These are phyloP conservation scores for Uloborus plumipes DNA, from an alignment of 2,888 invertebrate genomes.

Conservation along the genomic window DNA sequence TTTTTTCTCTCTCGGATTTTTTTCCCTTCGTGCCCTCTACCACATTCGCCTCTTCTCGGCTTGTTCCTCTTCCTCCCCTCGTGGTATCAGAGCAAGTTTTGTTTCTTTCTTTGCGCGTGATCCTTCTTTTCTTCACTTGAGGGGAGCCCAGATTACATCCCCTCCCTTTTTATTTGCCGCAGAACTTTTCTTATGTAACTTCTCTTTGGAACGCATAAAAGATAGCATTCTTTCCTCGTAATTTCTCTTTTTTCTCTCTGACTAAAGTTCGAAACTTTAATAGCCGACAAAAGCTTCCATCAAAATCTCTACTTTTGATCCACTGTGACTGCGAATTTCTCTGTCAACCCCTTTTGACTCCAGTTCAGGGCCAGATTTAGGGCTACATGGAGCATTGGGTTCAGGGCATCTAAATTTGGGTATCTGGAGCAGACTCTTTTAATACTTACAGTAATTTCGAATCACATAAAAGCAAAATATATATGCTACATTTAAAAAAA, in stretches of 20 bases:
- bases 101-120: constrained; percentile 27
- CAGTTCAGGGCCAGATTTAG: neutral
- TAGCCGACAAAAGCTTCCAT: no score
- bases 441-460: no score
- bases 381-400: neutral
- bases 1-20: constrained; percentile 5
- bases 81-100: constrained; percentile 43
- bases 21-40: constrained; percentile 1
- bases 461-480: no score
- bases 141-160: constrained; percentile 9
- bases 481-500: no score
- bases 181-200: constrained; percentile 46
- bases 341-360: neutral
- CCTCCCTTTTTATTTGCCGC: constrained; percentile 27
- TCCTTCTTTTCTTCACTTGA: constrained; percentile 10
- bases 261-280: constrained; percentile 1
- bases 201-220: constrained; percentile 50
- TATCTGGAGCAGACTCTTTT: no score
- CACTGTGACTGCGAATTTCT: neutral
- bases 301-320: neutral
- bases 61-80: no score
- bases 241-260: constrained; percentile 19
- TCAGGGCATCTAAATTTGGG: neutral
- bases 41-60: neutral
- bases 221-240: constrained; percentile 46